Evolutionary conservation across 2,888 invertebrate species (phyloP), one percentile per base, ranked within the genome.

Genomic region (Athalia cordata): DNA sequence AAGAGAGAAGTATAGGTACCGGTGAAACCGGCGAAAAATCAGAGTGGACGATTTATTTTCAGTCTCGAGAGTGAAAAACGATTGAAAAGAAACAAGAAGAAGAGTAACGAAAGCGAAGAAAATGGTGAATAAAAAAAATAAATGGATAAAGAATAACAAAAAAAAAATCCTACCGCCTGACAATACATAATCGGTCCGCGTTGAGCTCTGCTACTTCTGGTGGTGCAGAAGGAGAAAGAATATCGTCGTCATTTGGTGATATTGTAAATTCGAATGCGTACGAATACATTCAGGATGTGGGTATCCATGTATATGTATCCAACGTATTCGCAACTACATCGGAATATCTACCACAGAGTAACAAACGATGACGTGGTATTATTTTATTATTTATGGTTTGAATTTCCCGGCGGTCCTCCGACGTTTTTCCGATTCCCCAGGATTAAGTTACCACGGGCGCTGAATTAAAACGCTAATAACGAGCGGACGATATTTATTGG

Each of bases 381-480:
- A 87, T 86, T 87, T 86, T 81, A 84, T 86, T 87, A 87, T 88
- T 88, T 87, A 88, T 86, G 81, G 84, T 83, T 83, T 78, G 85
- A 85, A 86, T 86, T 86, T 85, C 79, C 80, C 80, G 77, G 62
- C 77, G 61, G 15, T 57, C 74, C 64, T 15, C 67, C 84, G 85
- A 85, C 86, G 82, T 85, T 87, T 87, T 87, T 86, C 86, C 86
- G 84, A 87, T 86, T 87, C 81, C 81, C 77, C 78, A 82, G 87
- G 86, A 88, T 89, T 88, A 88, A 88, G 86, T 87, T 86, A 87
- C 86, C 84, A 82, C 82, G 83, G 72, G 81, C 79, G 83, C 85
- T 85, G 88, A 89, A 89, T 89, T 87, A 88, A 89, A 89, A 88
- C 87, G 86, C 88, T 88, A 89, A 89, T 89, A 89, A 89, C 89